Base-by-base conservation (phyloP, 1,140 invertebrate genomes). In the Lordiphosa stackelbergi region DNA sequence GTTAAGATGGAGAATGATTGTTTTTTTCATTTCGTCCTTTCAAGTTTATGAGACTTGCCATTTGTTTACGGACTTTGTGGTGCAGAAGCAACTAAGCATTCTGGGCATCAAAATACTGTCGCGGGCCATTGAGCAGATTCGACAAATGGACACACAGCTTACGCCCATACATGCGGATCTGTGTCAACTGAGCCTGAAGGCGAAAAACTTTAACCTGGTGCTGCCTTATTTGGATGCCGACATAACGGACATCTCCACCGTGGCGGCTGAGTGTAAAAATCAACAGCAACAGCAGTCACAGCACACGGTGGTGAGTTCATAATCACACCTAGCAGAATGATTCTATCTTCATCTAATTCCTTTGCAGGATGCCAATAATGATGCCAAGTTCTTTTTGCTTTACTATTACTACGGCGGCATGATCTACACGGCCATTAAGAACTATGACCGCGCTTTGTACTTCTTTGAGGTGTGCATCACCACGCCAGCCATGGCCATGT, bases 361-460 rank as follows among this genome's bases (percentile, higher is more conserved):
- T 12, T 28, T 38, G 38, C 72, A 91, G 90, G 88, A 94, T 89
- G 93, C 93, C 55, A 92, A 93, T 47, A 92, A 93, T 63, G 96
- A 95, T 90, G 96, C 98, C 87, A 92, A 97, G 90, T 94, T 96
- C 88, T 98, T 98, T 87, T 89, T 99, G 36, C 89, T 97, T 0
- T 99, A 97, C 88, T 98, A 96, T 86, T 99, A 99, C 88, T 99
- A 99, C 89, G 97, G 97, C 43, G 97, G 97, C 46, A 97, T 98
- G 95, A 97, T 98, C 69, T 98, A 97, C 83, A 93, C 96, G 49
- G 95, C 95, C 12, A 87, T 98, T 43, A 98, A 98, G 86, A 96
- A 98, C 81, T 97, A 95, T 86, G 94, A 97, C 53, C 91, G 95
- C 84, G 96, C 97, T 16, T 89, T 98, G 36, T 98, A 97, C 88